These are phyloP conservation scores for Tenthredo amoena DNA, from an alignment of 2,888 invertebrate species.

Conservation along the genomic window DNA sequence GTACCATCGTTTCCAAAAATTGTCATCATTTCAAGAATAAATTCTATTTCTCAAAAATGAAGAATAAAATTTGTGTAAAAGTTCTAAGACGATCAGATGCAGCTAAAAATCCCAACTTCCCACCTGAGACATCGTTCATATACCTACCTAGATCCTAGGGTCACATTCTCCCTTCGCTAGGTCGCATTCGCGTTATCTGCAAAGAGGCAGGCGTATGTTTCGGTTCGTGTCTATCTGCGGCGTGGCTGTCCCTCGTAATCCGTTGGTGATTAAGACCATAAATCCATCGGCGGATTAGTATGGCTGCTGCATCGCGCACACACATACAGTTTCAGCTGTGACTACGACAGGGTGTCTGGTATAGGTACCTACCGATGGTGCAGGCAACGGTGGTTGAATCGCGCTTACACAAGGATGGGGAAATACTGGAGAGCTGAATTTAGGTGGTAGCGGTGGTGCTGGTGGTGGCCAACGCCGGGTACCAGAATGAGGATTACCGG, in stretches of 20 bases:
- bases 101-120: background rate
- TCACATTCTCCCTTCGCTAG: conserved; percentile 22
- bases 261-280: conserved; percentile 84
- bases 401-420: background rate
- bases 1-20: background rate
- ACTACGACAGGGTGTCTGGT: background rate
- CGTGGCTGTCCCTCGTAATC: conserved; percentile 80
- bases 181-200: conserved; percentile 74
- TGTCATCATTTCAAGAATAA: background rate
- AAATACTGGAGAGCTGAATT: conserved; percentile 9
- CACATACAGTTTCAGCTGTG: conserved; percentile 44
- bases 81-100: background rate
- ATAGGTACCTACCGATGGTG: background rate
- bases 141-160: background rate
- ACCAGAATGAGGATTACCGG: conserved; percentile 75
- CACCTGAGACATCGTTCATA: background rate
- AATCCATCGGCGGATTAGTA: conserved; percentile 80
- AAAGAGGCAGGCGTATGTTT: conserved; percentile 77
- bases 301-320: conserved; percentile 57
- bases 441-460: background rate
- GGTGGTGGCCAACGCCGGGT: conserved; percentile 71
- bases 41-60: background rate
- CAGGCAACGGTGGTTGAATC: background rate
- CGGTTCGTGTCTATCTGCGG: conserved; percentile 72
- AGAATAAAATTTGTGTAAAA: background rate